Conservation (phyloP, 92 coral and sea anemone genomes). For the Epizoanthus stellaris region DNA sequence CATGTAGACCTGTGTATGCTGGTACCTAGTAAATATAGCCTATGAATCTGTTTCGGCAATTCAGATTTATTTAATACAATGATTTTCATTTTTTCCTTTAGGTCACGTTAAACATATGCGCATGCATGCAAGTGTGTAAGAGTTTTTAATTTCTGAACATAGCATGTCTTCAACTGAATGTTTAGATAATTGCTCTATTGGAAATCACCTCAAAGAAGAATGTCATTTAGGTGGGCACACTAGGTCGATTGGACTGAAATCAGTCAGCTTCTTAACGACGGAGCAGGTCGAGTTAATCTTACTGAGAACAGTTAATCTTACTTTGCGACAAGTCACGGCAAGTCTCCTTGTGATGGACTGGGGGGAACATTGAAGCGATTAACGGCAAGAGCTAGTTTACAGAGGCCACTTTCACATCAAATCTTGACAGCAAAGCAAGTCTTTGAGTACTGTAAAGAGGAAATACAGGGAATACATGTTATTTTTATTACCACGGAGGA, state of each 20-base stretch:
- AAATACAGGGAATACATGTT: neutral
- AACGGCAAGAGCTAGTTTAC: slow-evolving; percentile 31
- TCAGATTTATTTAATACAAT: too few relatives aligned
- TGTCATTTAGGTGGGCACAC: slow-evolving; percentile 52
- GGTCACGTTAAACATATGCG: neutral
- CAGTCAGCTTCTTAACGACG: slow-evolving; percentile 42
- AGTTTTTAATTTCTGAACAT: slow-evolving; percentile 16
- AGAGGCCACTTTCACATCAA: slow-evolving; percentile 23
- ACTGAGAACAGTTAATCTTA: slow-evolving; percentile 57
- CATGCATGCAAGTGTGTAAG: neutral
- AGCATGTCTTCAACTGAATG: slow-evolving; percentile 45
- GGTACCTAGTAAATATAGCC: too few relatives aligned
- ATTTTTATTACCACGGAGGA: neutral
- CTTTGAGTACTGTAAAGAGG: slow-evolving; percentile 17
- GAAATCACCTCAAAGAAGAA: slow-evolving; percentile 47
- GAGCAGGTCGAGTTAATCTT: slow-evolving; percentile 42
- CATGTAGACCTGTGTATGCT: too few relatives aligned
- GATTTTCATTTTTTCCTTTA: too few relatives aligned
- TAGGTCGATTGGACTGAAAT: slow-evolving; percentile 48
- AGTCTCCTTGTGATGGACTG: slow-evolving; percentile 57
- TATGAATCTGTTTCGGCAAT: too few relatives aligned
- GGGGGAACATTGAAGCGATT: slow-evolving; percentile 45
- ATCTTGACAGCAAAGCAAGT: slow-evolving; percentile 18
- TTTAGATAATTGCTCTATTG: slow-evolving; percentile 45
- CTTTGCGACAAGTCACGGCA: slow-evolving; percentile 61